A percentile compares a stretch with the other conserved stretches of the same genome.
phyloP scores from a whole-genome alignment of 2,113 vertebrate genomes.

The Petrocephalus microphthalmus region DNA sequence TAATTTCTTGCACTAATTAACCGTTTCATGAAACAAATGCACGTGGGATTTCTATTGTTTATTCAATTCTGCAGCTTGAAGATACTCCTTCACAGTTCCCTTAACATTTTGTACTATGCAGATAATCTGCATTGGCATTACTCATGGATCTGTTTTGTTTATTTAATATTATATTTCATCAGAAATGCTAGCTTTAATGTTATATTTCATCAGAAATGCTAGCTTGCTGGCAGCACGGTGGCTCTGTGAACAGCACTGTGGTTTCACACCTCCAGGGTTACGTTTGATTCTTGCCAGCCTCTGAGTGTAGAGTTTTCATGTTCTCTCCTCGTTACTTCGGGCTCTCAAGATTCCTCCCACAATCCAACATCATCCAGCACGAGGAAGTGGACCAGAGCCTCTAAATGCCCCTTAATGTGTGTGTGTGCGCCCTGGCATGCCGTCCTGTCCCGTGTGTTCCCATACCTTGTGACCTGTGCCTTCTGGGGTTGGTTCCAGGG shows the following conservation, averaged over 20 bases:
- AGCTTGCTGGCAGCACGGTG: neutral
- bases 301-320: neutral
- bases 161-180: constrained; percentile 7
- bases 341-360: neutral
- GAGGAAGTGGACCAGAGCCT: neutral
- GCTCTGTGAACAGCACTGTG: neutral
- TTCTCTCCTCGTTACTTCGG: neutral
- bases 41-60: neutral
- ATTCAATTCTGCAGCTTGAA: neutral
- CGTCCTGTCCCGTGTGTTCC: neutral
- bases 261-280: neutral
- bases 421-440: neutral
- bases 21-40: neutral
- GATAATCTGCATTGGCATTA: constrained; percentile 1
- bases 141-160: neutral
- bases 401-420: neutral
- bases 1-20: neutral
- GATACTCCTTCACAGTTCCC: neutral
- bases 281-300: neutral
- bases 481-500: neutral
- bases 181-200: constrained; percentile 8
- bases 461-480: neutral
- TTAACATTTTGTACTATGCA: constrained; percentile 9
- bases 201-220: constrained; percentile 9
- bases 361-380: neutral